Base-by-base conservation (phyloP, 2,113 vertebrate genomes). In the Orientallactaga bullata region DNA sequence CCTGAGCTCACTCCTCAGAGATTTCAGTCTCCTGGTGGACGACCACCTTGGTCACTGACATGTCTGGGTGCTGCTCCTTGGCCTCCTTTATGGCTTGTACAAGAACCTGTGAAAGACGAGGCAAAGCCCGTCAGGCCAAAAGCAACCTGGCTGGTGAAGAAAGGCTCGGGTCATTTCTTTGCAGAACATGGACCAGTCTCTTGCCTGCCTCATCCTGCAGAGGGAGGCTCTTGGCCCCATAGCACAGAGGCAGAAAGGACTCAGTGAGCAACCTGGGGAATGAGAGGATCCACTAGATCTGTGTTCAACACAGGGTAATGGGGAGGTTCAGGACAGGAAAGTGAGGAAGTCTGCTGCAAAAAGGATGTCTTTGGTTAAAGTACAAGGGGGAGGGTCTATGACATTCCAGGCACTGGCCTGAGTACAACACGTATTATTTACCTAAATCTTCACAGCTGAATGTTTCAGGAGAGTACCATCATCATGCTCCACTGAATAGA, bases 31-130 rank as follows among this genome's bases (percentile, higher is more conserved):
- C 99, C 98, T 99, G 99, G 97, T 99, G 99, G 94, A 99, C 99
- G 1, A 99, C 99, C 95, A 99, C 99, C 97, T 99, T 99, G 97
- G 99, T 99, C 97, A 99, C 99, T 2, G 99, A 99, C 99, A 99
- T 99, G 96, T 99, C 99, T 0, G 99, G 99, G 94, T 99, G 99
- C 97, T 99, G 99, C 90, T 99, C 99, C 97, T 99, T 99, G 0
- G 99, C 99, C 60, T 99, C 99, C 95, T 99, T 99, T 88, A 99
- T 99, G 5, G 99, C 99, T 97, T 99, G 99, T 0, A 99, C 99
- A 6, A 99, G 98, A 96, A 99, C 99, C 99, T 99, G 97, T 0
- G 72, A 74, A 58, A 63, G 85, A 95, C 51, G 72, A 86, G 55
- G 37, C 26, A 87, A 1, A 3, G 2, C 20, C 2, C 0, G 0